Evolutionary conservation across 2,888 invertebrate species (phyloP).

Genomic region (Aphelenchoides bicaudatus): DNA sequence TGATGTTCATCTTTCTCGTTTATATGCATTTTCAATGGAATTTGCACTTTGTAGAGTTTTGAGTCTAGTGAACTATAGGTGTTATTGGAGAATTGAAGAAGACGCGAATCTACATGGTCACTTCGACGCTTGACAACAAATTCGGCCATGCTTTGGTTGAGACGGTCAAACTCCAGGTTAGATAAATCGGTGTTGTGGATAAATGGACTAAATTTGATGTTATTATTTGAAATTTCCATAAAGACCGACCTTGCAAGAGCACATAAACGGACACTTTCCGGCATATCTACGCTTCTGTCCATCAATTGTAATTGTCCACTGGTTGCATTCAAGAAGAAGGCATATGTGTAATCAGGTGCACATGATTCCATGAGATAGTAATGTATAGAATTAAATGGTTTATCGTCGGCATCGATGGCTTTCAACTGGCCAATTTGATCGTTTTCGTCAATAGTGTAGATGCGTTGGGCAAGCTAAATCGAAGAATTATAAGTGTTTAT

Average conservation of each 20-base stretch:
- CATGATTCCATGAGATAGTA: constrained; percentile 33
- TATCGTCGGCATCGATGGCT: constrained; percentile 28
- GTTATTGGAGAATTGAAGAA: background rate
- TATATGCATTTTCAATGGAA: too few relatives aligned
- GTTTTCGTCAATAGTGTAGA: constrained; percentile 5
- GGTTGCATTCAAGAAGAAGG: background rate
- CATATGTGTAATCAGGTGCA: constrained; percentile 12
- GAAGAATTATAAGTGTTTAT: background rate
- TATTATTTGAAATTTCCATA: too few relatives aligned
- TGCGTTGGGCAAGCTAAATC: background rate
- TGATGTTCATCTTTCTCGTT: background rate
- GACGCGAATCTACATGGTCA: background rate
- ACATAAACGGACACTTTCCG: too few relatives aligned
- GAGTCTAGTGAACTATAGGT: background rate
- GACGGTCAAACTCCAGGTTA: background rate
- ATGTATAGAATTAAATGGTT: constrained; percentile 27
- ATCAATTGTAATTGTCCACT: too few relatives aligned
- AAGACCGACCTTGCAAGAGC: too few relatives aligned
- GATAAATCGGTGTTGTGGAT: background rate
- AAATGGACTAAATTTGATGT: too few relatives aligned
- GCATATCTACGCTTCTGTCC: too few relatives aligned
- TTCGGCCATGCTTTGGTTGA: constrained; percentile 5
- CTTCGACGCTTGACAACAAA: background rate
- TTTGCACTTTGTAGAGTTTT: background rate
- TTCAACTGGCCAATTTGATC: constrained; percentile 14